These are phyloP conservation scores for Diarsia brunnea DNA, from an alignment of 2,888 invertebrate genomes.

Conservation along the genomic window DNA sequence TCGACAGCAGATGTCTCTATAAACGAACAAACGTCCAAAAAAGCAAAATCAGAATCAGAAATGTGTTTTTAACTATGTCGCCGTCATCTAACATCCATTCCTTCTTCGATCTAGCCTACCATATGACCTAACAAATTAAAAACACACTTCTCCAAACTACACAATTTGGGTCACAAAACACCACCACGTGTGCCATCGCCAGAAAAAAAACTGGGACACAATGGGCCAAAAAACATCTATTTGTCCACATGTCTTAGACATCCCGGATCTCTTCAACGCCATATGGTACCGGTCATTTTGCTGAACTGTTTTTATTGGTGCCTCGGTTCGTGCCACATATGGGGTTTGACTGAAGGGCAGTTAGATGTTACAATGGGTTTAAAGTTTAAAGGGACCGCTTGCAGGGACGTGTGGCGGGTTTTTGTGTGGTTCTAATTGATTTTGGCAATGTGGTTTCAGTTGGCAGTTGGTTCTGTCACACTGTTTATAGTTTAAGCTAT, in stretches of 20 bases:
- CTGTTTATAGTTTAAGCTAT: conserved; percentile 4
- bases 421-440: conserved; percentile 53
- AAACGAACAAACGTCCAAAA: not conserved
- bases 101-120: not conserved
- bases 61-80: not conserved
- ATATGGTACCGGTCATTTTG: conserved; percentile 73
- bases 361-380: conserved; percentile 51
- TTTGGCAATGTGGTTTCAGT: conserved; percentile 29
- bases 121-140: conserved; percentile 22
- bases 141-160: conserved; percentile 13
- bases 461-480: conserved; percentile 26
- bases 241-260: conserved; percentile 77
- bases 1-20: not conserved
- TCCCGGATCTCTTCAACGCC: conserved; percentile 60
- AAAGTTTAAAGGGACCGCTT: conserved; percentile 55
- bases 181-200: conserved; percentile 54
- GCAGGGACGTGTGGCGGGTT: conserved; percentile 26
- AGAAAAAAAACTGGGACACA: conserved; percentile 55
- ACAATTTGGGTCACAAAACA: conserved; percentile 56
- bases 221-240: conserved; percentile 67
- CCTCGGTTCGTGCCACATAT: conserved; percentile 73
- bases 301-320: conserved; percentile 66
- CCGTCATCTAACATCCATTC: not conserved
- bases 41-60: not conserved
- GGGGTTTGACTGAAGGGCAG: conserved; percentile 58